A percentile compares a stretch with the other conserved stretches of the same genome.
Conservation (phyloP, 2,888 invertebrate species). For the Epirrhoe tristata region DNA sequence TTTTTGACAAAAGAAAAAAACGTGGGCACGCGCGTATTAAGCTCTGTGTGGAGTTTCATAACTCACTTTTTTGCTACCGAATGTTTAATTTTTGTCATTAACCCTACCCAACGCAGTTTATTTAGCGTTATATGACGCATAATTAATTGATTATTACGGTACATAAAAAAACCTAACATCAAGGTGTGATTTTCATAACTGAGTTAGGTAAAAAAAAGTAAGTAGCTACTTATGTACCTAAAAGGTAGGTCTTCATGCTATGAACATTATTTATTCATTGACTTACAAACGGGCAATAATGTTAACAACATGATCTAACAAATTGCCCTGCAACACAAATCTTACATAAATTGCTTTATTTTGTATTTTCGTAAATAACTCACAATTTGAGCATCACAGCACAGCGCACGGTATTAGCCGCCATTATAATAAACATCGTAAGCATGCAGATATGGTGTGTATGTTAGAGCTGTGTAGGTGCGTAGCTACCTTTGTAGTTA, state of each 20-base stretch:
- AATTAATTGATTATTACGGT: neutral
- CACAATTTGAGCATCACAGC: conserved; percentile 57
- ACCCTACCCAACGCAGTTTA: neutral
- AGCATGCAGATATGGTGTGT: conserved; percentile 1
- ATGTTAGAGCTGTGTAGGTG: neutral
- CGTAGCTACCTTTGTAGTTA: neutral
- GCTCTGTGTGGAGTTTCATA: conserved; percentile 51
- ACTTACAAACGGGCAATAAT: conserved; percentile 2
- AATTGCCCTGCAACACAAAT: conserved; percentile 57
- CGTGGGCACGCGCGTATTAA: conserved; percentile 72
- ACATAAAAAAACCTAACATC: no score
- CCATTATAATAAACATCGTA: conserved; percentile 53
- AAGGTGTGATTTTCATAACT: no score
- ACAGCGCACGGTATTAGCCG: conserved; percentile 49
- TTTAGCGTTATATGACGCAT: neutral
- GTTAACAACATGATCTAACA: conserved; percentile 40
- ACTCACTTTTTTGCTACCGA: conserved; percentile 24
- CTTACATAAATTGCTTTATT: conserved; percentile 9
- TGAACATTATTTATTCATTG: neutral
- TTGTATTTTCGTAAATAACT: conserved; percentile 57
- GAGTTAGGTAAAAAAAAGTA: no score
- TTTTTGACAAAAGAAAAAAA: conserved; percentile 66
- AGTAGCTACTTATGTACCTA: no score
- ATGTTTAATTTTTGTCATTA: neutral
- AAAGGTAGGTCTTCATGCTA: no score